phyloP scores from a whole-genome alignment of 2,113 vertebrate species.

The Xyliphius kryptos region DNA sequence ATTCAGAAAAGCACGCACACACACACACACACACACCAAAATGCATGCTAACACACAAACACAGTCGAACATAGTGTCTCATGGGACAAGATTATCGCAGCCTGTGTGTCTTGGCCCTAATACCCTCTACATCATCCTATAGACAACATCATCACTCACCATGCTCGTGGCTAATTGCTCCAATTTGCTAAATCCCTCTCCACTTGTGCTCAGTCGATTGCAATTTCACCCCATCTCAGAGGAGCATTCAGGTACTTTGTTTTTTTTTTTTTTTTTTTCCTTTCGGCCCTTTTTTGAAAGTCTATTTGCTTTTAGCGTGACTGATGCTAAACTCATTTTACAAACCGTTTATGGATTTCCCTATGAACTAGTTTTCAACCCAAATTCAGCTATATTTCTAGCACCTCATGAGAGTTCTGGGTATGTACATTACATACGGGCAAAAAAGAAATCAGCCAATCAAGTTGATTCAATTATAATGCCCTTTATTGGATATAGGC shows the following conservation, averaged over 20 bases:
- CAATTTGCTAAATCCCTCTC: constrained; percentile 48
- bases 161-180: constrained; percentile 44
- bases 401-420: too few relatives aligned
- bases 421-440: too few relatives aligned
- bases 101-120: constrained; percentile 41
- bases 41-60: neutral
- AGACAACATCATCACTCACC: constrained; percentile 49
- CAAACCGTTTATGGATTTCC: too few relatives aligned
- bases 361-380: too few relatives aligned
- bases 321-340: too few relatives aligned
- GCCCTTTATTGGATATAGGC: too few relatives aligned
- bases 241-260: constrained; percentile 31
- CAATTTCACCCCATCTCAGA: constrained; percentile 40
- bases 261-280: constrained; percentile 29
- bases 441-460: too few relatives aligned
- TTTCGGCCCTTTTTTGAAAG: too few relatives aligned
- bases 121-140: constrained; percentile 46
- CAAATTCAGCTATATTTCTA: too few relatives aligned
- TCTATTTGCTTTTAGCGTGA: constrained; percentile 37
- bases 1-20: neutral
- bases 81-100: constrained; percentile 38
- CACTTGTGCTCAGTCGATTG: constrained; percentile 45
- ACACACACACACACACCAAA: neutral
- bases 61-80: constrained; percentile 16
- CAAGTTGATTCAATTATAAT: too few relatives aligned